A percentile compares a stretch with the other conserved stretches of the same genome.
These are phyloP conservation scores for Melitaea cinxia DNA, from an alignment of 1,140 invertebrate species.

Conservation along the genomic window DNA sequence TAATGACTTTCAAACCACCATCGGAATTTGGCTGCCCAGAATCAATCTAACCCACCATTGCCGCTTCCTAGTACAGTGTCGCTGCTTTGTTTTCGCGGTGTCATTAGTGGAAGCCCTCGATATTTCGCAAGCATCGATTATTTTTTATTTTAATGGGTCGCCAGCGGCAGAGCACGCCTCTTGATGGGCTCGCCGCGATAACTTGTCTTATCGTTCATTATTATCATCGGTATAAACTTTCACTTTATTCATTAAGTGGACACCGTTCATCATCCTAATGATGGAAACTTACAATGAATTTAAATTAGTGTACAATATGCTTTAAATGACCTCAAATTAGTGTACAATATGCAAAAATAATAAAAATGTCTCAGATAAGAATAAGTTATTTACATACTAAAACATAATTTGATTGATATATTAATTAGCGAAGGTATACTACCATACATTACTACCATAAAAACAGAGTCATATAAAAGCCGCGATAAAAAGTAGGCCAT, in stretches of 20 bases:
- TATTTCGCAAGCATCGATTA: constrained; percentile 78
- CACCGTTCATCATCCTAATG: constrained; percentile 12
- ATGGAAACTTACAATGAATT: neutral
- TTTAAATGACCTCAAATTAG: no score
- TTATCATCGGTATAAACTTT: constrained; percentile 14
- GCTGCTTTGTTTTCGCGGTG: constrained; percentile 76
- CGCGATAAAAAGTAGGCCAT: constrained; percentile 6
- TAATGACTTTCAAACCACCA: neutral
- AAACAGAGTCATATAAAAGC: neutral
- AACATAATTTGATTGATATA: no score
- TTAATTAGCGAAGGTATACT: neutral
- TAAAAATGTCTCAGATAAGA: no score
- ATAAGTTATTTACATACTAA: no score
- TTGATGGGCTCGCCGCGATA: constrained; percentile 46
- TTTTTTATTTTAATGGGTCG: constrained; percentile 79
- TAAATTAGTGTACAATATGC: no score
- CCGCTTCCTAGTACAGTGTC: constrained; percentile 46
- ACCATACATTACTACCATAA: neutral
- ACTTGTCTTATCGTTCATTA: constrained; percentile 39
- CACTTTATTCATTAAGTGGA: constrained; percentile 6
- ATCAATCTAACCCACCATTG: constrained; percentile 28
- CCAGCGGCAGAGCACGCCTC: constrained; percentile 57
- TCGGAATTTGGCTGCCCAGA: constrained; percentile 23
- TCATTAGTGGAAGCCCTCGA: constrained; percentile 79
- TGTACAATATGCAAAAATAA: no score